Evolutionary conservation across 1,140 invertebrate genomes (phyloP), one percentile per base, ranked within the genome.

Genomic region (Cephus cinctus): DNA sequence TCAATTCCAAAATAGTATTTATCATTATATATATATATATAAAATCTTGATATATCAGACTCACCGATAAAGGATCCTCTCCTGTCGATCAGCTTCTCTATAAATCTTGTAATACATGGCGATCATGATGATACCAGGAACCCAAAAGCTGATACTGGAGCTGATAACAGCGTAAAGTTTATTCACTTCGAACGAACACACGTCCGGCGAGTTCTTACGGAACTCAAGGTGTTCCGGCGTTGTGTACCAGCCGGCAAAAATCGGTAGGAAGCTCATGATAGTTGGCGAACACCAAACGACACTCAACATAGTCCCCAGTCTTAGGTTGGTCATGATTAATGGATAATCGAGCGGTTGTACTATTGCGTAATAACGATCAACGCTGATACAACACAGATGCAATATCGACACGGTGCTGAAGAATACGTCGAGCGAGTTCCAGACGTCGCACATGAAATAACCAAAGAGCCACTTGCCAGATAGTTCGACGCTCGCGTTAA

Each of bases 351-450:
- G 67, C 0, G 91, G 91, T 61, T 91, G 89, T 1, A 93, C 91
- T 23, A 95, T 94, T 2, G 91, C 91, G 71, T 91, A 93, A 62
- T 94, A 94, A 66, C 94, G 78, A 57, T 88, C 86, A 22, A 95
- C 88, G 57, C 77, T 96, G 73, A 95, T 96, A 76, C 89, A 97
- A 63, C 90, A 95, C 31, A 96, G 75, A 70, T 96, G 93, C 18
- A 95, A 78, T 16, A 96, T 94, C 11, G 92, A 94, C 0, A 89
- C 90, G 0, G 94, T 96, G 34, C 89, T 93, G 71, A 96, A 97
- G 63, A 95, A 92, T 1, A 98, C 95, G 73, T 97, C 95, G 54
- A 96, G 83, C 1, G 91, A 92, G 68, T 96, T 97, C 90, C 92
- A 97, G 6, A 96, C 86, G 71, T 96, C 92, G 72, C 94, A 98